Base-by-base conservation (phyloP, 1,140 invertebrate species). In the Mizuhopecten yessoensis region DNA sequence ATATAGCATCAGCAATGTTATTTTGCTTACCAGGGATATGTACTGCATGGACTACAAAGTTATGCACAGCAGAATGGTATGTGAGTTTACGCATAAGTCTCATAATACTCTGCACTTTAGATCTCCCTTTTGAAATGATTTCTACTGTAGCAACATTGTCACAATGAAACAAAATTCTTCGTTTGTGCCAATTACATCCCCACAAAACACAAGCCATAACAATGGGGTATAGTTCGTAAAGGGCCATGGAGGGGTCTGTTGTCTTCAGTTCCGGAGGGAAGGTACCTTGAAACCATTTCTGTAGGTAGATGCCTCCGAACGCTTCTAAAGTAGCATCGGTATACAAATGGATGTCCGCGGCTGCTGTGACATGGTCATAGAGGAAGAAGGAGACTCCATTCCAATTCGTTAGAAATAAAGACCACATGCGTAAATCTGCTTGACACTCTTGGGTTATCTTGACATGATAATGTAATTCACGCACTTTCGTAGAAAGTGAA, bases 171-270 rank as follows among this genome's bases (percentile, higher is more conserved):
- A n/a, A n/a, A n/a, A n/a, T n/a, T n/a, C n/a, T n/a, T n/a, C n/a
- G n/a, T n/a, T n/a, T n/a, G n/a, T n/a, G n/a, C n/a, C n/a, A n/a
- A n/a, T n/a, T n/a, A n/a, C n/a, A n/a, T n/a, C n/a, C 92, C 92
- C 89, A 93, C 33, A 92, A 29, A 34, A 92, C 75, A n/a, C n/a
- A 86, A 0, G 92, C 57, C 86, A 90, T 89, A 0, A 92, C 89
- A 23, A 93, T 89, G 0, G 92, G 86, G 42, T 92, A 91, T 5
- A n/a, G n/a, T n/a, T n/a, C n/a, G n/a, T n/a, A n/a, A n/a, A n/a
- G n/a, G n/a, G n/a, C n/a, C n/a, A n/a, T n/a, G n/a, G n/a, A n/a
- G n/a, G n/a, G n/a, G n/a, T n/a, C n/a, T n/a, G n/a, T n/a, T n/a
- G n/a, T n/a, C 75, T 15, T 29, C 87, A 33, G 0, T 34, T 9